Percentiles rank a stretch among this genome's conserved stretches.
phyloP scores from a whole-genome alignment of 1,140 invertebrate species.

The Ceratoteleas bidentatus region DNA sequence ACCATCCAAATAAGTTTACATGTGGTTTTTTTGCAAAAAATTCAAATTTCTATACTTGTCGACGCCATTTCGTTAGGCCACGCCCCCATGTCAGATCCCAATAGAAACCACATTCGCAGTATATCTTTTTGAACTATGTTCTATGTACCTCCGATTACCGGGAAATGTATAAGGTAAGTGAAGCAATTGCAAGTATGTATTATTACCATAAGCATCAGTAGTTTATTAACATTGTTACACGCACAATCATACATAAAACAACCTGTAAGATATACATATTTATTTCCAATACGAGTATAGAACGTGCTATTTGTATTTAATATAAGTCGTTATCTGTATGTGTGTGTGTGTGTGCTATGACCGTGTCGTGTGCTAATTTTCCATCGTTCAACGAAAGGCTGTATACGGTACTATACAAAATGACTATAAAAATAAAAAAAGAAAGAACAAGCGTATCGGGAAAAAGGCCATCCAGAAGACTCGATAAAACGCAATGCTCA shows the following conservation, averaged over 20 bases:
- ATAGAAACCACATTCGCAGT: too few relatives aligned
- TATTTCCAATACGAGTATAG: constrained; percentile 69
- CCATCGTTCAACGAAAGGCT: constrained; percentile 23
- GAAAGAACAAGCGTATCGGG: constrained; percentile 16
- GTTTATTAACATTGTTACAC: constrained; percentile 80
- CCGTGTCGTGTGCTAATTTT: constrained; percentile 66
- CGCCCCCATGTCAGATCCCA: too few relatives aligned
- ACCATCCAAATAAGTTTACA: too few relatives aligned
- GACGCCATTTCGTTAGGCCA: too few relatives aligned
- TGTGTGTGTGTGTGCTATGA: constrained; percentile 70
- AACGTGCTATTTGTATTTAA: constrained; percentile 71
- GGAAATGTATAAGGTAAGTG: too few relatives aligned
- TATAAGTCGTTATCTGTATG: constrained; percentile 79
- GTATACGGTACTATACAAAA: constrained; percentile 28
- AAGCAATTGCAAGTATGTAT: constrained; percentile 11
- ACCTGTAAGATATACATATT: constrained; percentile 76
- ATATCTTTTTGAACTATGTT: too few relatives aligned
- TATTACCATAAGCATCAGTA: constrained; percentile 77
- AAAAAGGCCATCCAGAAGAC: constrained; percentile 11
- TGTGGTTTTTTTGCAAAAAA: too few relatives aligned
- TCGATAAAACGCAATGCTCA: constrained; percentile 8
- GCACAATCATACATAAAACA: constrained; percentile 80
- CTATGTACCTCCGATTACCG: too few relatives aligned
- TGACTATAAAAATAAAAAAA: constrained; percentile 55
- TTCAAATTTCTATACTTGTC: too few relatives aligned